Base-by-base conservation (phyloP, 2,113 vertebrate species). In the Regulus satrapa region DNA sequence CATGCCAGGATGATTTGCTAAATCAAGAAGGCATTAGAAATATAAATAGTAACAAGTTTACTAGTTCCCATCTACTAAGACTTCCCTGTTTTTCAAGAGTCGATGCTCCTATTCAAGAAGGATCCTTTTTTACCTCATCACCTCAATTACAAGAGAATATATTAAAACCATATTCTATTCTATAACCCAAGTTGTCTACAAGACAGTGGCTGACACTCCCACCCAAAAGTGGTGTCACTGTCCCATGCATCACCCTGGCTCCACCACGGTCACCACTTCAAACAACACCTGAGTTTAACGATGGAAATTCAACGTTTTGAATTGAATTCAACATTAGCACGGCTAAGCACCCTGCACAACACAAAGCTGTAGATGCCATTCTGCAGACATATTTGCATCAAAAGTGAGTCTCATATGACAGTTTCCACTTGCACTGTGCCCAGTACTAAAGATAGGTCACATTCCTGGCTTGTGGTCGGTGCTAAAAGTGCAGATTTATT, bases 401-500 rank as follows among this genome's bases (percentile, higher is more conserved):
- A 12, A 89, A 90, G 71, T 82, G 67, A 76, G 76, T 49, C 87
- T 83, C 87, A 59, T 3, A 4, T 79, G 66, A 95, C 55, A 85
- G 49, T 94, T 94, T 96, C 89, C 90, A 96, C 68, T 83, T 86
- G 24, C 14, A 5, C 36, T 21, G 8, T 83, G 81, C 72, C 55
- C 52, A 59, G 28, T 29, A 26, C 92, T 95, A 92, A 94, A 96
- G 72, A 96, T 80, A 94, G 88, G 94, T 92, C 62, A 80, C 62
- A 80, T 28, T 77, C 71, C 40, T 88, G 75, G 79, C 79, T 93
- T 73, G 85, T 81, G 88, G 72, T 76, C 4, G 1, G 54, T 20
- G 43, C 88, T 94, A 84, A 61, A 94, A 90, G 29, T 7, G n/a
- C 59, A 74, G 36, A 74, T 90, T 93, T 95, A 97, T 96, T 96